Evolutionary conservation across 1,140 invertebrate genomes (phyloP), one percentile per base, ranked within the genome.

Genomic region (Platyura marginata): DNA sequence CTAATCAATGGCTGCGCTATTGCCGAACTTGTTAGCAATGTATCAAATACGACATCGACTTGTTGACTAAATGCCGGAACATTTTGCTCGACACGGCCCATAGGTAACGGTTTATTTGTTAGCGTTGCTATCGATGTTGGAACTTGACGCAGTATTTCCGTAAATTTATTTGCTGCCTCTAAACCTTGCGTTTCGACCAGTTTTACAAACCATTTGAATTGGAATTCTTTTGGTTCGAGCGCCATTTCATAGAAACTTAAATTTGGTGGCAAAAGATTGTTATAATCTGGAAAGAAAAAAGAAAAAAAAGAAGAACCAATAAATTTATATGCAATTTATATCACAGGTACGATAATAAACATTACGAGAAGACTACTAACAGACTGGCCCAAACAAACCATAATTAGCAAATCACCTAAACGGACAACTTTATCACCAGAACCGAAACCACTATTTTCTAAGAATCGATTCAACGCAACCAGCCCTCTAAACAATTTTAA

Each of bases 221-320:
- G 59, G 42, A 54, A 53, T 23, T 61, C 59, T 46, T 59, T 60
- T 1, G 59, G 47, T 36, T 59, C 56, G 29, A 55, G 55, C 2
- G 56, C 54, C 58, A 61, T 61, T 18, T 61, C 59, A 34, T 57
- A 61, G 42, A 61, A 59, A 44, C 45, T 58, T 20, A 61, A 54
- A 47, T 61, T 61, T 9, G 61, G 54, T n/a, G 59, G 55, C 46
- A 58, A 45, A 19, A 63, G 44, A 25, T 46, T 35, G 23, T 45
- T 40, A 41, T 46, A 48, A 34, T 61, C 59, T 22, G 18, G 10
- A 20, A 18, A n/a, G 18, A 36, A 21, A 19, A 23, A 10, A 21
- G 3, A 34, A 34, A 34, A 11, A 11, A 34, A 34, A 34, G 25
- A 8, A 4, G 32, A 34, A 34, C 13, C 3, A 15, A 11, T n/a